A percentile compares a stretch with the other conserved stretches of the same genome.
These are phyloP conservation scores for Nannospalax galili DNA, from an alignment of 2,113 vertebrate species.

Conservation along the genomic window DNA sequence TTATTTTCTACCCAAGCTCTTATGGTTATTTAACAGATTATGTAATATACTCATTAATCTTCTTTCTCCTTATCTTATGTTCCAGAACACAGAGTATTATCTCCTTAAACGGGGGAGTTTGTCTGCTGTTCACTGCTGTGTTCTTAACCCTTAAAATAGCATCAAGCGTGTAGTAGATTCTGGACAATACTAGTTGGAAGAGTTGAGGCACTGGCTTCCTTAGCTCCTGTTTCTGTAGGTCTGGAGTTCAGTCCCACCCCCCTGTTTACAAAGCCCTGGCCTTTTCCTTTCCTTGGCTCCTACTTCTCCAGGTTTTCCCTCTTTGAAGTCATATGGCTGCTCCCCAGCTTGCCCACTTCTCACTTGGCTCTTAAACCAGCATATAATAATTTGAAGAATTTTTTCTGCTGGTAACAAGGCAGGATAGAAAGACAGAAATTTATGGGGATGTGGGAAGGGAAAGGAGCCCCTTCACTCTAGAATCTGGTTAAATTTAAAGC, in stretches of 20 bases:
- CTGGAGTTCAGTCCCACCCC: not conserved
- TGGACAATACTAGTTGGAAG: not conserved
- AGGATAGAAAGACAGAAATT: not conserved
- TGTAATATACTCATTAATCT: conserved; percentile 6
- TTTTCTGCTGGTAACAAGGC: not conserved
- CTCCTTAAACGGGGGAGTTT: not conserved
- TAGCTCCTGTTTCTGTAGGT: not conserved
- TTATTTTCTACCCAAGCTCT: not conserved
- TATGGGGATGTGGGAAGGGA: not conserved
- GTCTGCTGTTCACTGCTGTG: not conserved
- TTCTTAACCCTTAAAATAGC: not conserved
- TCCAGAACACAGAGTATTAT: not conserved
- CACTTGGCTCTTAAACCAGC: not conserved
- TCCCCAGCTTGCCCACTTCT: not conserved
- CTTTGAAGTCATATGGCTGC: not conserved
- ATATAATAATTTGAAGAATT: not conserved
- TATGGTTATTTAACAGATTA: conserved; percentile 39
- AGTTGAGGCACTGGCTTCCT: not conserved
- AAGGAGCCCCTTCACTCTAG: not conserved
- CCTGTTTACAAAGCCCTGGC: not conserved
- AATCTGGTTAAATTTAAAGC: not conserved
- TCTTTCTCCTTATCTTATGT: not conserved
- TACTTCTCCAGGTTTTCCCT: not conserved
- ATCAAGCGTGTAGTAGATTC: no score
- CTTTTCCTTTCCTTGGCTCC: not conserved